Conservation (phyloP, 1,140 invertebrate genomes). For the Holcopasites calliopsidis region DNA sequence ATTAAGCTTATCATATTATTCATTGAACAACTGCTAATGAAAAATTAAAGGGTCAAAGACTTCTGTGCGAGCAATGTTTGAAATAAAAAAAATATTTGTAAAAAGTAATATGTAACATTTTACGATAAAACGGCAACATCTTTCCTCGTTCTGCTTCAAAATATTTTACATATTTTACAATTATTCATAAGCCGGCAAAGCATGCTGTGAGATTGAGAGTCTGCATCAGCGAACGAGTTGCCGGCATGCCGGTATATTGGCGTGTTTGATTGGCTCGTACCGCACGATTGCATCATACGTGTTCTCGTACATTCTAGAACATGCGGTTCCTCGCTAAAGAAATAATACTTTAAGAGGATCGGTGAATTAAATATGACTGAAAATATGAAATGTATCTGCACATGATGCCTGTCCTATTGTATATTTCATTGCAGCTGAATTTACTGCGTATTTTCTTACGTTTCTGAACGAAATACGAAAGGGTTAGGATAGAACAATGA, state of each 20-base stretch:
- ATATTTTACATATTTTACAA: too few species aligned
- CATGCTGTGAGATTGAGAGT: background rate
- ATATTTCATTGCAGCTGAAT: background rate
- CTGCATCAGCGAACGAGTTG: background rate
- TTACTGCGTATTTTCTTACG: background rate
- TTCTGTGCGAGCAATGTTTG: background rate
- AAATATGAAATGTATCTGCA: background rate
- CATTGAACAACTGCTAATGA: background rate
- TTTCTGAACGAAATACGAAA: background rate
- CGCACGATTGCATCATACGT: conserved; percentile 48
- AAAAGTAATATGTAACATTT: background rate
- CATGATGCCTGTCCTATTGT: background rate
- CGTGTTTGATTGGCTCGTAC: too few species aligned
- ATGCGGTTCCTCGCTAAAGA: background rate
- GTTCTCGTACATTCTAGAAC: conserved; percentile 50
- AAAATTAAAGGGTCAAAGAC: background rate
- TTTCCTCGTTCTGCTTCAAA: background rate
- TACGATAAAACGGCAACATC: background rate
- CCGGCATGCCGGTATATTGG: too few species aligned
- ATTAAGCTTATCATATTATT: background rate
- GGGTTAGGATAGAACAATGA: conserved; percentile 28
- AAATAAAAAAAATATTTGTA: background rate
- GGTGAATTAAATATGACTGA: background rate
- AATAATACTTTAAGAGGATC: background rate
- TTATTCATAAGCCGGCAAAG: too few species aligned